Percentiles rank a stretch among this genome's conserved stretches.
These are phyloP conservation scores for Denticeps clupeoides DNA, from an alignment of 2,797 vertebrate genomes.

Conservation along the genomic window DNA sequence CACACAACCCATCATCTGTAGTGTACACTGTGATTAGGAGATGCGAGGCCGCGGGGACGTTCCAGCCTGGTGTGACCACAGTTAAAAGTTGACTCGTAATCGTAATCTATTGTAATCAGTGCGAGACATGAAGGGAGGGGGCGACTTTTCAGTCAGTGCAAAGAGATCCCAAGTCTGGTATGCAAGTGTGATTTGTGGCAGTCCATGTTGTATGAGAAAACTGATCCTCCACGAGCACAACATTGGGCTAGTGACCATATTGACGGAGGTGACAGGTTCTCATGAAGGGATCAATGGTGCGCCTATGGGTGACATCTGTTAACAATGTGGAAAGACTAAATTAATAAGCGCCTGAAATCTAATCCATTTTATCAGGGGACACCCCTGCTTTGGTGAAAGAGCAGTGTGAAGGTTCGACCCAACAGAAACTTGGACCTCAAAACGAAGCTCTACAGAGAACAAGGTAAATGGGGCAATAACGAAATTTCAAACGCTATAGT, in stretches of 20 bases:
- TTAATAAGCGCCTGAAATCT: conserved; percentile 45
- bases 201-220: not conserved
- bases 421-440: too few species aligned
- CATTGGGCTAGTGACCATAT: conserved; percentile 47
- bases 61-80: not conserved
- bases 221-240: conserved; percentile 1
- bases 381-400: conserved; percentile 27
- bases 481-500: too few species aligned
- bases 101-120: conserved; percentile 12
- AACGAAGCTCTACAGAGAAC: too few species aligned
- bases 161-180: not conserved
- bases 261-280: conserved; percentile 50
- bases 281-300: conserved; percentile 47
- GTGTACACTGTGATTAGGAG: too few species aligned
- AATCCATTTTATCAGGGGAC: conserved; percentile 28
- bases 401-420: conserved; percentile 14
- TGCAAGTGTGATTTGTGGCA: conserved; percentile 1
- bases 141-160: not conserved
- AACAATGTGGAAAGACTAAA: conserved; percentile 56
- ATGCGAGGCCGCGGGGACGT: too few species aligned
- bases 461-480: too few species aligned
- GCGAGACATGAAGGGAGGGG: not conserved
- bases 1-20: too few species aligned
- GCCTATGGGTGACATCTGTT: conserved; percentile 52
- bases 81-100: not conserved